Percentiles rank a stretch among this genome's conserved stretches.
Evolutionary conservation across 2,888 invertebrate genomes (phyloP).

Genomic region (Tenthredo distinguenda): DNA sequence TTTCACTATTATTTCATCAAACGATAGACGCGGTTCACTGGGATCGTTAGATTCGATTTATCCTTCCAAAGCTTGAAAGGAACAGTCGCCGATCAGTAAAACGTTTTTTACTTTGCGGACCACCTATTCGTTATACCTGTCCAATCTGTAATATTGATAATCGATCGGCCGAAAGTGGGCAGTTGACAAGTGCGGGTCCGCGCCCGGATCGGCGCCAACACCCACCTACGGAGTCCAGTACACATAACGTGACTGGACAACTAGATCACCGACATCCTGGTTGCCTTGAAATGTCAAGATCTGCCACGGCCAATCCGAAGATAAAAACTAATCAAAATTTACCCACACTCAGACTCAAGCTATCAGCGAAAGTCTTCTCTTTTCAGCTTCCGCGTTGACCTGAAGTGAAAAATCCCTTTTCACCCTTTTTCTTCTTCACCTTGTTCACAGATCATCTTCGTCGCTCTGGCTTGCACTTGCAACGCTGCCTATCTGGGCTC

Average conservation of each 20-base stretch:
- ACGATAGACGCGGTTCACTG: neutral
- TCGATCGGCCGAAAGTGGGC: constrained; percentile 17
- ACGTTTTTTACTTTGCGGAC: neutral
- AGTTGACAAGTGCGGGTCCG: constrained; percentile 33
- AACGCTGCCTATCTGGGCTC: constrained; percentile 66
- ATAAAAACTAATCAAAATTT: constrained; percentile 7
- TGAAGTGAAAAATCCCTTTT: neutral
- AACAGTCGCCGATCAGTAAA: constrained; percentile 8
- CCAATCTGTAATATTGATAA: constrained; percentile 14
- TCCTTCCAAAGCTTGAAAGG: neutral
- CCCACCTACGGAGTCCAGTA: constrained; percentile 15
- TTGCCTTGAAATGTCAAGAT: constrained; percentile 47
- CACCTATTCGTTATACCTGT: neutral
- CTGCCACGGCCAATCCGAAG: constrained; percentile 19
- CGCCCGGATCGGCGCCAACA: constrained; percentile 18
- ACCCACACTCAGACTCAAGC: neutral
- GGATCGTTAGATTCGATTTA: neutral
- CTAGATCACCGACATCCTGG: constrained; percentile 50
- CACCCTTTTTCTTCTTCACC: constrained; percentile 1
- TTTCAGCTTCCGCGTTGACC: constrained; percentile 6
- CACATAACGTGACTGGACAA: constrained; percentile 29
- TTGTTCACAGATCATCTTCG: constrained; percentile 66
- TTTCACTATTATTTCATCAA: constrained; percentile 11
- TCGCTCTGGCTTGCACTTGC: constrained; percentile 63
- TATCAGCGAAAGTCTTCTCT: neutral